Base-by-base conservation (phyloP, 2,797 vertebrate genomes). In the Alcedo atthis region DNA sequence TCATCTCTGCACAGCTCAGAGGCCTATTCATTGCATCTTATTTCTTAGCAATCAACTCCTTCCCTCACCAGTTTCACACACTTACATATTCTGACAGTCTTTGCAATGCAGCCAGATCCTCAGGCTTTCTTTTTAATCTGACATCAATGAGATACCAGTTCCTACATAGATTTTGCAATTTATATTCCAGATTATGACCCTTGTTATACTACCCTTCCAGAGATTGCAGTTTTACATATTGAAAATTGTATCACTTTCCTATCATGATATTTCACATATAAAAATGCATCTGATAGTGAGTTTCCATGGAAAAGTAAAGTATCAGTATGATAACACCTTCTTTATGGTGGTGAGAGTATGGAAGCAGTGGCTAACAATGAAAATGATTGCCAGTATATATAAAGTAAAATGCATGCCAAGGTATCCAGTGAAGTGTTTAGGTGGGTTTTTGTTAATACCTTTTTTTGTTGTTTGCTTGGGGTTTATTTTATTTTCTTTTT, bases 401-500 rank as follows among this genome's bases (percentile, higher is more conserved):
- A n/a, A 85, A 75, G 62, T 25, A 54, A 85, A 74, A 81, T 2
- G 24, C 1, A 1, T 30, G 17, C 42, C 64, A 75, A 75, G 42
- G 69, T 48, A 40, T 17, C 24, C 75, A 77, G 40, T 45, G 19
- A 91, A 84, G 28, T 12, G 8, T n/a, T 85, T 8, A 70, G 24
- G 16, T 32, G 28, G 0, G 2, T 6, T 40, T 67, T 20, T 48
- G 46, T 32, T 43, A 5, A 4, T 1, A 4, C 3, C 0, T 1
- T 33, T 51, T 75, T 58, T 58, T 24, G 37, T 8, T n/a, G 7
- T 40, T 14, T 66, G 28, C 7, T 26, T 26, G 35, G 11, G 2
- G 59, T 85, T 61, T 1, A 8, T 22, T 81, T 83, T 45, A 0
- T 20, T 13, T 32, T n/a, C 21, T 21, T 32, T 63, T 40, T 21